Evolutionary conservation across 2,113 vertebrate genomes (phyloP), one percentile per base, ranked within the genome.

Genomic region (Sula dactylatra): DNA sequence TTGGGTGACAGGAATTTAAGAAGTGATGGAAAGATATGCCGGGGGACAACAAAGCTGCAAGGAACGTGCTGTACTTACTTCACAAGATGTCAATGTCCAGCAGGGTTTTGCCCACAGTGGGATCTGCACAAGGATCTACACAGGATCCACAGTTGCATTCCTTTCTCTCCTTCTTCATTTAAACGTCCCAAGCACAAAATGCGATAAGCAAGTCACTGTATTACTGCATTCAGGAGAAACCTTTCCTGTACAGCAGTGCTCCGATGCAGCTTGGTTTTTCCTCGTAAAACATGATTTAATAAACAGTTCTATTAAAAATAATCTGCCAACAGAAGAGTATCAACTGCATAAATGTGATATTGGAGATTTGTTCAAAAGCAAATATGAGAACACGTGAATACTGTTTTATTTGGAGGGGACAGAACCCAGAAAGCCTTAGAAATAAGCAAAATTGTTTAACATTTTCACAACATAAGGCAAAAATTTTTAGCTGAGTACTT

Each of bases 91-190:
- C 10, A 0, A 4, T 24, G n/a, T 42, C 69, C 84, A 64, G 45
- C n/a, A 38, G 32, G 65, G 18, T 31, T 49, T 80, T 3, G 0
- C n/a, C 71, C 86, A 6, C 2, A 5, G 69, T 2, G 1, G 72
- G 84, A 49, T 82, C 62, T 74, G 55, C 65, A 29, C 55, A 24
- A 27, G 45, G 54, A 64, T 44, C 69, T 47, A 3, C 34, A 6
- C 50, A 32, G 44, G 64, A 47, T 66, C 50, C 3, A 0, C 17
- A 36, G 34, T 11, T 6, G 0, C 13, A 0, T 58, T 71, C 40
- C 31, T 70, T 20, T 88, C 45, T 17, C 10, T 52, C 62, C 52
- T 69, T 17, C 62, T 65, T 38, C 71, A n/a, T 14, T 61, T 27
- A 18, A 69, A 16, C 4, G 21, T 24, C 58, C 88, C 54, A 40